Percentiles rank a stretch among this genome's conserved stretches.
Conservation (phyloP, 2,797 vertebrate genomes). For the Eleutherodactylus coqui region DNA sequence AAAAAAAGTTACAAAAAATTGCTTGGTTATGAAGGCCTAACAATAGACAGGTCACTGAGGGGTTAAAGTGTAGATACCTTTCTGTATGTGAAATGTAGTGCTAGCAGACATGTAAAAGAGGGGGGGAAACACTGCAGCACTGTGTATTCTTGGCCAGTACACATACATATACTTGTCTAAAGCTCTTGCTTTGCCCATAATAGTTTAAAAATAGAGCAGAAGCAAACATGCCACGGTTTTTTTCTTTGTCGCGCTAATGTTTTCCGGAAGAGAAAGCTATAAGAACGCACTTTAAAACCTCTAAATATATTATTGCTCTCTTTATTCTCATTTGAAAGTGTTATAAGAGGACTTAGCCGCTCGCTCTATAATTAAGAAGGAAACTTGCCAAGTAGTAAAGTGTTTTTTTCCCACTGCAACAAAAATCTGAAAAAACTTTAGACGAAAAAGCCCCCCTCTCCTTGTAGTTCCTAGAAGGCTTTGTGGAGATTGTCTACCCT, state of each 20-base stretch:
- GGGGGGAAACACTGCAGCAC: background rate
- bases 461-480: background rate
- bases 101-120: too few species aligned
- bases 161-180: background rate
- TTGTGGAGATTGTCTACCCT: conserved; percentile 58
- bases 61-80: background rate
- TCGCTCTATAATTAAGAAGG: conserved; percentile 17
- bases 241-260: background rate
- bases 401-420: conserved; percentile 10
- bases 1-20: too few species aligned
- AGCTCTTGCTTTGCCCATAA: background rate
- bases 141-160: background rate
- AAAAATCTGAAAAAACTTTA: background rate
- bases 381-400: conserved; percentile 36
- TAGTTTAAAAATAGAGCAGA: background rate
- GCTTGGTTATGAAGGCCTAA: too few species aligned
- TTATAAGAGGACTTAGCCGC: background rate
- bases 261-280: background rate
- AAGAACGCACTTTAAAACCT: background rate
- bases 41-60: too few species aligned
- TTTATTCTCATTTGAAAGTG: conserved; percentile 19
- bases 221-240: background rate
- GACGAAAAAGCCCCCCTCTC: conserved; percentile 1
- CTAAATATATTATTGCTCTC: conserved; percentile 17
- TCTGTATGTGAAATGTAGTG: background rate